Evolutionary conservation across 2,888 invertebrate species (phyloP), one percentile per base, ranked within the genome.

Genomic region (Drosophila bunnanda): DNA sequence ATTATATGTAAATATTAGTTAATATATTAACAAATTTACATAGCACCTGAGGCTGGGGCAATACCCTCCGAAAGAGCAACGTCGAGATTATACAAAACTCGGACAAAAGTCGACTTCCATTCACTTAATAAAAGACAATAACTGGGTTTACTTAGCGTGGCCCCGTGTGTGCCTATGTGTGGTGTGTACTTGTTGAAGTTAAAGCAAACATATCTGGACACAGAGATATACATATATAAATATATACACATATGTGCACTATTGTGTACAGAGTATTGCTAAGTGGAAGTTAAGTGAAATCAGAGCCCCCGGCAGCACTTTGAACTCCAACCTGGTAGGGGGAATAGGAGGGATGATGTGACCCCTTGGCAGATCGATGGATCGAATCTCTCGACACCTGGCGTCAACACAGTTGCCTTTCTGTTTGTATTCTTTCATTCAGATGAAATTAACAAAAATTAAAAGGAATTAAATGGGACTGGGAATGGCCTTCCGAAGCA

Each of bases 101-200:
- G 54, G 55, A 54, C 72, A 79, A 79, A 79, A 74, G 77, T 80
- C 73, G 72, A 77, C 81, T 76, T 72, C 77, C 78, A 82, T 74
- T 82, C 84, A 80, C 82, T 82, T 82, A 73, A 84, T 80, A 79
- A 80, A 75, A 75, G 80, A 83, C 84, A 82, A 81, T 82, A 82
- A 82, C 66, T 74, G 62, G 70, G 81, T 81, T 80, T 81, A 67
- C 83, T 82, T 60, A 60, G 59, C 52, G 54, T 55, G 55, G 55
- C 55, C 55, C 54, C 55, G 44, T 44, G 59, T 48, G 62, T 38
- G 61, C 44, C 32, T 56, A 68, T 77, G 54, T 57, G 64, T 52
- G 28, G 72, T 77, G 55, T 58, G 66, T 57, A 52, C 59, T 59
- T 56, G 67, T 44, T 71, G 59, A 66, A 53, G 77, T 58, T 57